phyloP scores from a whole-genome alignment of 2,113 vertebrate genomes.

The Istiophorus platypterus region DNA sequence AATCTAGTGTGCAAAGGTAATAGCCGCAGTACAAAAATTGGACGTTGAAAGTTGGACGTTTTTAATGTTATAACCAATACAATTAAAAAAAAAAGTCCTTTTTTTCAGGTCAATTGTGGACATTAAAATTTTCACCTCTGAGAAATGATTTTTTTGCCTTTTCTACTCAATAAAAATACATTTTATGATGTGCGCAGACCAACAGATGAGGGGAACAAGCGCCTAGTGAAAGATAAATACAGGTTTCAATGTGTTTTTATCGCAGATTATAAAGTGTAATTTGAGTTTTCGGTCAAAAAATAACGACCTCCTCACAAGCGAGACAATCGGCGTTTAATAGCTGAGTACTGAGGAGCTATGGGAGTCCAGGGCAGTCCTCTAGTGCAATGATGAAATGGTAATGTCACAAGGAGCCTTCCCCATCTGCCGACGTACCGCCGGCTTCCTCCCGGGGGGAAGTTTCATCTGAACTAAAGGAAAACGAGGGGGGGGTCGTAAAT shows the following conservation, averaged over 20 bases:
- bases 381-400: not conserved
- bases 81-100: no score
- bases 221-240: not conserved
- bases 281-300: not conserved
- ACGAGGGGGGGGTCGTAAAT: not conserved
- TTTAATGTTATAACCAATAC: no score
- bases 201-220: not conserved
- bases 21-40: no score
- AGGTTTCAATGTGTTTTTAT: not conserved
- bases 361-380: not conserved
- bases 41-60: no score
- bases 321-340: not conserved
- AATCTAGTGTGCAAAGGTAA: no score
- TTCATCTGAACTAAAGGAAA: constrained; percentile 3
- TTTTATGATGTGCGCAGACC: no score
- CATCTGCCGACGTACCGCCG: not conserved
- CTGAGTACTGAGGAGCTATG: not conserved
- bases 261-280: not conserved
- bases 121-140: no score
- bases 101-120: no score
- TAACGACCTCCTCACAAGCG: not conserved
- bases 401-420: constrained; percentile 2
- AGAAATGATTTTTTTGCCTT: no score
- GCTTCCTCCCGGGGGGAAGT: constrained; percentile 36
- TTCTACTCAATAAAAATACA: no score